These are phyloP conservation scores for Budorcas taxicolor DNA, from an alignment of 2,113 vertebrate genomes.

Conservation along the genomic window DNA sequence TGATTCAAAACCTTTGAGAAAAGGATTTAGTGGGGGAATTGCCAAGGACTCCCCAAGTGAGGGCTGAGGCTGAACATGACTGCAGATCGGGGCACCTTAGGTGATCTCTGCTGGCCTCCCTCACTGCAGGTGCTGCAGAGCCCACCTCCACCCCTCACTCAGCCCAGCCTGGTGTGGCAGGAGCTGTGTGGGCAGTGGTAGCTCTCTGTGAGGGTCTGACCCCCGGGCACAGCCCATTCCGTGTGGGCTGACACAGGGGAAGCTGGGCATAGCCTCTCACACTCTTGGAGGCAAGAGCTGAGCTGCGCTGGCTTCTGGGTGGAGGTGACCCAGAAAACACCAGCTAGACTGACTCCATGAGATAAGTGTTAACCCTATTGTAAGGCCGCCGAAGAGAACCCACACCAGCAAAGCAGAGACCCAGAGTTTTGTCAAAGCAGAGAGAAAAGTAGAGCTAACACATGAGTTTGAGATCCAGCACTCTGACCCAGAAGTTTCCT, in stretches of 20 bases:
- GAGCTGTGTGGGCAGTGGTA: background rate
- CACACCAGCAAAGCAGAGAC: background rate
- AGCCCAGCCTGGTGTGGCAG: background rate
- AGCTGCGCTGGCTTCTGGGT: background rate
- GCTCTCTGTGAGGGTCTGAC: background rate
- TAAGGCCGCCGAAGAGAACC: background rate
- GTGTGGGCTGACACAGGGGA: accelerated
- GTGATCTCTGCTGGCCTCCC: background rate
- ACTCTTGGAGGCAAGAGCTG: background rate
- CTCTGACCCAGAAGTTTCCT: background rate
- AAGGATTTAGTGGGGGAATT: background rate
- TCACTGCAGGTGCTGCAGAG: background rate
- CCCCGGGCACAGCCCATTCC: background rate
- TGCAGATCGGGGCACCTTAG: accelerated
- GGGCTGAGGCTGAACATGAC: background rate
- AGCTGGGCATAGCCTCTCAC: background rate
- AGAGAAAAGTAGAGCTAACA: background rate
- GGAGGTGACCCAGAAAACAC: background rate
- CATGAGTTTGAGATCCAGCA: background rate
- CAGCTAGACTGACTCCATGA: background rate
- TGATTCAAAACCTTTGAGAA: background rate
- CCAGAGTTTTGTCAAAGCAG: background rate
- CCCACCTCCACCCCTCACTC: background rate
- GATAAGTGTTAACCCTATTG: background rate
- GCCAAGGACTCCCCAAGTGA: background rate